phyloP scores from a whole-genome alignment of 1,140 invertebrate genomes.

The Caenorhabditis tropicalis region DNA sequence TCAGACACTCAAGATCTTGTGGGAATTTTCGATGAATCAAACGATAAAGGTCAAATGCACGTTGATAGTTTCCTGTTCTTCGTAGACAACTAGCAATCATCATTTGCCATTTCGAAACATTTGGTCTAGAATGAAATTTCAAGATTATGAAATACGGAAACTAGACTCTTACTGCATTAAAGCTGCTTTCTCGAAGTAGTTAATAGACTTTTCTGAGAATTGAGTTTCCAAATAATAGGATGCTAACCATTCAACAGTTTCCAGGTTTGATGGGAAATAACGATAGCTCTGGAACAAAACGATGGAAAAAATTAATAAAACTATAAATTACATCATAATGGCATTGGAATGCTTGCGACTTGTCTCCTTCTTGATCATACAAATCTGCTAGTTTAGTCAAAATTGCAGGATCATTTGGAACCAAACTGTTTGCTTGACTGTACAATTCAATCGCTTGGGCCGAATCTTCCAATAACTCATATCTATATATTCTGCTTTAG shows the following conservation, averaged over 20 bases:
- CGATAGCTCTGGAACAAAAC: constrained; percentile 79
- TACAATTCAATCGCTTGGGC: constrained; percentile 82
- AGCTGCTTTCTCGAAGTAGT: constrained; percentile 86
- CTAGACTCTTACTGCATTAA: constrained; percentile 79
- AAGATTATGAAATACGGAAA: neutral
- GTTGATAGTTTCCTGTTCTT: constrained; percentile 70
- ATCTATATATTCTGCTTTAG: constrained; percentile 63
- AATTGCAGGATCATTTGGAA: constrained; percentile 84
- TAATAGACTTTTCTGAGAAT: constrained; percentile 86
- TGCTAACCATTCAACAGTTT: constrained; percentile 88
- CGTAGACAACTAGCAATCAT: constrained; percentile 69
- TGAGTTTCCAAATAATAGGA: constrained; percentile 89
- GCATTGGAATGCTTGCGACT: constrained; percentile 89
- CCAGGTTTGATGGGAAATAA: constrained; percentile 86
- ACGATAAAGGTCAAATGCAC: constrained; percentile 68
- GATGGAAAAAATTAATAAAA: neutral
- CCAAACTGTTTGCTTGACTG: constrained; percentile 83
- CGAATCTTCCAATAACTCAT: constrained; percentile 79
- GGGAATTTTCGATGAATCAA: constrained; percentile 70
- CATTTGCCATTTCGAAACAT: constrained; percentile 71
- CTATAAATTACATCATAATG: constrained; percentile 82
- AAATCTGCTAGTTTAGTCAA: constrained; percentile 84
- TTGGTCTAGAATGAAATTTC: constrained; percentile 59
- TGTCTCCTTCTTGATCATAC: constrained; percentile 84
- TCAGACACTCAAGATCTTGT: constrained; percentile 75